A percentile compares a stretch with the other conserved stretches of the same genome.
Evolutionary conservation across 2,113 vertebrate species (phyloP).

Genomic region (Oplegnathus fasciatus): DNA sequence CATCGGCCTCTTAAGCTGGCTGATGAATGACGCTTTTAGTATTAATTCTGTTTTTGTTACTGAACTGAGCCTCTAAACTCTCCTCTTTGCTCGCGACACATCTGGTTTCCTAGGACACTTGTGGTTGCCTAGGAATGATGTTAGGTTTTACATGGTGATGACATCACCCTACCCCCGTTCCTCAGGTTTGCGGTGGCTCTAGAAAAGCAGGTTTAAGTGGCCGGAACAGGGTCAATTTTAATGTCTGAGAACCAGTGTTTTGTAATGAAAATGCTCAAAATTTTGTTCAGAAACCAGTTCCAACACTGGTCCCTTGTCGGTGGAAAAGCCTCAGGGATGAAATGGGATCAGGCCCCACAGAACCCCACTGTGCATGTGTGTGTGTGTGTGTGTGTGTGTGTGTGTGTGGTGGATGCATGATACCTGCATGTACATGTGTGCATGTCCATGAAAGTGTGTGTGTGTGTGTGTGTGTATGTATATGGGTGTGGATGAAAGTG

Average conservation of each 20-base stretch:
- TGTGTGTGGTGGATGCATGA: conserved; percentile 18
- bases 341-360: conserved; percentile 69
- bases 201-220: conserved; percentile 54
- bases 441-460: background rate
- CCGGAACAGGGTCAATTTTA: conserved; percentile 38
- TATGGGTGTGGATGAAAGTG: conserved; percentile 48
- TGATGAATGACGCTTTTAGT: conserved; percentile 23
- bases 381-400: conserved; percentile 5
- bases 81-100: conserved; percentile 51
- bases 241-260: conserved; percentile 34
- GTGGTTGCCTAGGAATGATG: conserved; percentile 73
- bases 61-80: conserved; percentile 41
- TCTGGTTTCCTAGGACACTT: conserved; percentile 75
- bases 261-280: conserved; percentile 38
- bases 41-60: conserved; percentile 24
- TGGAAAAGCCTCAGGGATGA: conserved; percentile 63
- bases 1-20: conserved; percentile 6
- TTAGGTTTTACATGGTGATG: conserved; percentile 66
- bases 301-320: conserved; percentile 35
- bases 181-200: conserved; percentile 25
- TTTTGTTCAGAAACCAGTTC: conserved; percentile 32
- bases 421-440: conserved; percentile 24
- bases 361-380: conserved; percentile 56
- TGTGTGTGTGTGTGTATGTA: conserved; percentile 8
- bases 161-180: conserved; percentile 61